These are phyloP conservation scores for Masticophis lateralis DNA, from an alignment of 2,797 vertebrate genomes.

Conservation along the genomic window DNA sequence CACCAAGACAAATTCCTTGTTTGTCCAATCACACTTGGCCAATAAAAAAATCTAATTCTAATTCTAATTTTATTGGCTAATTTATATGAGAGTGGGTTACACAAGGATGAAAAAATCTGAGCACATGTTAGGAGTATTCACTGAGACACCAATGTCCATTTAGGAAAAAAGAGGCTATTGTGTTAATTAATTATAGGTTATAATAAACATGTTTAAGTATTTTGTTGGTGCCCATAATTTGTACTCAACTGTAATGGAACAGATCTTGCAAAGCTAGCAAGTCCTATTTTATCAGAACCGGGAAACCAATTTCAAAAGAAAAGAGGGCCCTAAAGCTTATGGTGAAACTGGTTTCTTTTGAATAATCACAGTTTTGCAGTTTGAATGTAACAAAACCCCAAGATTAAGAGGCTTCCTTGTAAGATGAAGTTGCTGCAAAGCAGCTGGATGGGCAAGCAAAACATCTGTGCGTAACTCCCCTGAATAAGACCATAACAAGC, in stretches of 20 bases:
- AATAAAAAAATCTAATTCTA: too few relatives aligned
- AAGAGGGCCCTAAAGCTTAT: not conserved
- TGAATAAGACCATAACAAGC: not conserved
- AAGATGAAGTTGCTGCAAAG: not conserved
- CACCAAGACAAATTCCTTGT: too few relatives aligned
- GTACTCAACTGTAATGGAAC: not conserved
- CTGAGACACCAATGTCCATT: not conserved
- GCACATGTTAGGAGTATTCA: not conserved
- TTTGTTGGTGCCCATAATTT: not conserved
- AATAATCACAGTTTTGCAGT: not conserved
- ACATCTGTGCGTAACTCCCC: not conserved
- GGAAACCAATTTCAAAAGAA: not conserved
- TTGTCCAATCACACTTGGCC: too few relatives aligned
- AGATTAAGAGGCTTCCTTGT: not conserved
- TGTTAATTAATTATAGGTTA: not conserved
- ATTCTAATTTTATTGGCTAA: not conserved
- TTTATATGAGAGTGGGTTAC: not conserved
- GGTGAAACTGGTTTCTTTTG: not conserved
- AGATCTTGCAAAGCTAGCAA: not conserved
- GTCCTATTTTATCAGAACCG: not conserved
- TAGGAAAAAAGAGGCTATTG: not conserved
- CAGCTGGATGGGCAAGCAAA: not conserved
- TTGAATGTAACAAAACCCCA: not conserved
- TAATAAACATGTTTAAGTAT: not conserved
- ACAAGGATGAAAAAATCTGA: not conserved